Evolutionary conservation across 92 coral and sea anemone genomes (phyloP).

Genomic region (Pocillopora grandis): DNA sequence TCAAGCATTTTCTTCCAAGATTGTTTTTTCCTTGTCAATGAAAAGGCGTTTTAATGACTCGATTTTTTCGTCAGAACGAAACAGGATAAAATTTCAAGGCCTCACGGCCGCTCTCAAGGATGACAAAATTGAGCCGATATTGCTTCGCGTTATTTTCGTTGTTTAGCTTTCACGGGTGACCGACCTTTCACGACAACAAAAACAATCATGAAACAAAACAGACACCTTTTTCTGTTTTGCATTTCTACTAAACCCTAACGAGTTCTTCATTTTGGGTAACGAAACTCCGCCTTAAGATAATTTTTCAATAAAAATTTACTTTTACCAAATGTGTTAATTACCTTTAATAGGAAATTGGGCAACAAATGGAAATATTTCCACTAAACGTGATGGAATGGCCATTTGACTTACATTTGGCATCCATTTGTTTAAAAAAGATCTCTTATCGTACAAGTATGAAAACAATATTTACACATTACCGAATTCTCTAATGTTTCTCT

Average conservation of each 20-base stretch:
- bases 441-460: conserved; percentile 2
- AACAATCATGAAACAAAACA: not conserved
- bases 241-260: too few relatives aligned
- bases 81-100: not conserved
- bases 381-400: conserved; percentile 23
- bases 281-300: too few relatives aligned
- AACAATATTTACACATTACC: conserved; percentile 35
- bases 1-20: too few relatives aligned
- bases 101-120: not conserved
- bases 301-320: not conserved
- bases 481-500: not conserved
- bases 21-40: too few relatives aligned
- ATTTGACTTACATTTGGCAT: conserved; percentile 6
- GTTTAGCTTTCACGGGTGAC: not conserved
- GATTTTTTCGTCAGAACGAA: not conserved
- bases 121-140: not conserved
- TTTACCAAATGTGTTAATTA: conserved; percentile 9
- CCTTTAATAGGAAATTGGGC: conserved; percentile 19
- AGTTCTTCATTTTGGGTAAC: too few relatives aligned
- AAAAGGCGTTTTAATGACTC: too few relatives aligned
- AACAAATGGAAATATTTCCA: not conserved
- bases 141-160: not conserved
- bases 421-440: conserved; percentile 3
- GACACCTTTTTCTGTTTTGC: too few relatives aligned
- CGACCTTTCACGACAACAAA: not conserved